Evolutionary conservation across 2,888 invertebrate species (phyloP), one percentile per base, ranked within the genome.

Genomic region (Seira ritae): DNA sequence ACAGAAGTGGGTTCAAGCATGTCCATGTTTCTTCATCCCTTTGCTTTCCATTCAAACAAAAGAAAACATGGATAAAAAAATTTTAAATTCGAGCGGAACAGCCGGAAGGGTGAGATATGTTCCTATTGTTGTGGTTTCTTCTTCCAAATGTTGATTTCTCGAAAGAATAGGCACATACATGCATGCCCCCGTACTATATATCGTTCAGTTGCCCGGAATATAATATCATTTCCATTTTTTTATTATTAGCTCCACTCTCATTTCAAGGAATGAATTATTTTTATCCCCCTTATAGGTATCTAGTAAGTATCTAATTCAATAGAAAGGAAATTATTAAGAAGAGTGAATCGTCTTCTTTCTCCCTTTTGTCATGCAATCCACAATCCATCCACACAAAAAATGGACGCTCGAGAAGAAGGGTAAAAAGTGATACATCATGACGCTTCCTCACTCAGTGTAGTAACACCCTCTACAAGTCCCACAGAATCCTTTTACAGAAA

Each of bases 281-380:
- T 72, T 73, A 73, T 65, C 42, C 19, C 66, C 46, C 8, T 12
- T 42, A 42, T 42, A 42, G 8, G 46, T 10, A 50, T 42, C 55
- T 70, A 83, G 24, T 73, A 68, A 83, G 46, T 69, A 73, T 82
- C 46, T 75, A 80, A 81, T 86, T 86, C 80, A 84, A 84, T 86
- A 83, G 80, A 85, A 81, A 84, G 80, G 85, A 85, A 86, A 85
- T 82, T n/a, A n/a, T n/a, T 84, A 81, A 81, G 85, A 83, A 85
- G 84, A 84, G 85, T 84, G 85, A 85, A 84, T 85, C 80, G 80
- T 80, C 71, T 83, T 79, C 79, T 80, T 72, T 68, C 55, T 46
- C 70, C 31, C n/a, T n/a, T 81, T 78, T 73, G 75, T 70, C 75
- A 73, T 80, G 72, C 68, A 65, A 70, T 71, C 20, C 67, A n/a